phyloP scores from a whole-genome alignment of 1,140 invertebrate species.

The Hetaerina americana region DNA sequence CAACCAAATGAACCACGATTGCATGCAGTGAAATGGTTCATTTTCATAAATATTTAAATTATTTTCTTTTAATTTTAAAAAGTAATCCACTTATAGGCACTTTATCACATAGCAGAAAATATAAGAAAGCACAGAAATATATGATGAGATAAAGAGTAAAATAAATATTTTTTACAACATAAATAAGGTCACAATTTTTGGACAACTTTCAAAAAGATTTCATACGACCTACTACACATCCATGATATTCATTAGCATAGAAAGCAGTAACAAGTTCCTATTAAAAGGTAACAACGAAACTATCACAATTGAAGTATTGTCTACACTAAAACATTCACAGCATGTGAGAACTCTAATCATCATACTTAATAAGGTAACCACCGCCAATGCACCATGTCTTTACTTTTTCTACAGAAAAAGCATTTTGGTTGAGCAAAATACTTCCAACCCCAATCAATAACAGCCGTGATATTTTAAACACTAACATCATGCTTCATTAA shows the following conservation, averaged over 20 bases:
- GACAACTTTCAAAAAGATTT: too few species aligned
- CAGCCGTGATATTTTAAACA: neutral
- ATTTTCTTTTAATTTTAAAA: neutral
- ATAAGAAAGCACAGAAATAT: neutral
- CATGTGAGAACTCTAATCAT: neutral
- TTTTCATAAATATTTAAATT: too few species aligned
- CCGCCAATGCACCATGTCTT: neutral
- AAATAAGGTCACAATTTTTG: too few species aligned
- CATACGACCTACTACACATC: too few species aligned
- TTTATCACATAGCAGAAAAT: neutral
- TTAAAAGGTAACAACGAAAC: neutral
- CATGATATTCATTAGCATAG: too few species aligned
- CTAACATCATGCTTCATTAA: neutral
- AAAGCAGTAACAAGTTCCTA: too few species aligned
- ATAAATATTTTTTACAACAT: too few species aligned
- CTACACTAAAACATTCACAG: neutral
- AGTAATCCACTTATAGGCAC: neutral
- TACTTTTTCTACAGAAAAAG: neutral
- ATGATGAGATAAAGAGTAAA: too few species aligned
- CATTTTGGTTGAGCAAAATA: neutral
- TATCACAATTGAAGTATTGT: neutral
- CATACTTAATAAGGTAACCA: neutral
- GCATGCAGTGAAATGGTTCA: too few species aligned
- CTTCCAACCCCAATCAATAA: neutral
- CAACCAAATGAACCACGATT: too few species aligned